Evolutionary conservation across 2,113 vertebrate species (phyloP), one percentile per base, ranked within the genome.

Genomic region (Rhinoderma darwinii): DNA sequence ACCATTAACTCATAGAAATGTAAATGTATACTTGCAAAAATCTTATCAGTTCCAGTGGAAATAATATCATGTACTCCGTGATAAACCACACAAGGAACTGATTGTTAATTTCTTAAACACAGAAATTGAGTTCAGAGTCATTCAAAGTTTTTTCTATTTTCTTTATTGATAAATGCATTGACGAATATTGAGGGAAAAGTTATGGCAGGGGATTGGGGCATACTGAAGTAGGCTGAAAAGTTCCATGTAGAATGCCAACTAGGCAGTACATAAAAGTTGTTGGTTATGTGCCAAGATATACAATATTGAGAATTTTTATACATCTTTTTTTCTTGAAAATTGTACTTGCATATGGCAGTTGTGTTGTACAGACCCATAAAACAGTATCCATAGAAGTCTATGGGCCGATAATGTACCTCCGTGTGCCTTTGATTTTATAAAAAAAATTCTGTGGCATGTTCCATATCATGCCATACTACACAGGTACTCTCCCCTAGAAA

Each of bases 1-100:
- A 59, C 73, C 74, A 85, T 78, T n/a, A 32, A 50, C 56, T 63
- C 41, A 50, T 32, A 41, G 74, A 41, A 77, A 77, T 77, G 25
- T 15, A 47, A 63, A 76, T 63, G 32, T 35, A 76, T 44, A 30
- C 68, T 54, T 35, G 35, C 47, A 41, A 37, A 22, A 37, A 63
- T 11, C 25, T 61, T 61, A 81, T 63, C 35, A 41, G 35, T 5
- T 81, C 22, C 50, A 41, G 12, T 17, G 39, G n/a, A 66, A 82
- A 82, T 82, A n/a, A 82, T 66, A 63, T 66, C 37, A 44, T 81
- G 56, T 66, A 61, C 56, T 66, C 27, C 2, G 3, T 11, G 25
- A 20, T 44, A 80, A 82, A 30, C 14, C n/a, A 66, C 78, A 81
- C 22, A 63, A 81, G 37, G 54, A 27, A 61, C 12, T 27, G 14